Percentiles rank a stretch among this genome's conserved stretches.
Conservation (phyloP, 2,888 invertebrate species). For the Suillia variegata region DNA sequence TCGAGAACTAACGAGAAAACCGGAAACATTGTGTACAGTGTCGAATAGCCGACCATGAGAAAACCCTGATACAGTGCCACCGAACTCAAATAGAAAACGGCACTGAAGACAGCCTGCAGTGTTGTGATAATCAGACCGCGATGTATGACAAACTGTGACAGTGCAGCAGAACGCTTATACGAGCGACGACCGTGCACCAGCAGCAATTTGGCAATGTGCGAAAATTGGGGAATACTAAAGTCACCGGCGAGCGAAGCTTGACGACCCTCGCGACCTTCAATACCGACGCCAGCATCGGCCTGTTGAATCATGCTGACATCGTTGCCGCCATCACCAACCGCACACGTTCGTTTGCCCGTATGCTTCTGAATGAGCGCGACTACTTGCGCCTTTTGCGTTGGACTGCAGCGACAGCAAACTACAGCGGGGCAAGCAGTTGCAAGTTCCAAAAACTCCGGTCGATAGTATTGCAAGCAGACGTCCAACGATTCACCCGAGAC, state of each 20-base stretch:
- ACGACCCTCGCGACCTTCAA: conserved; percentile 87
- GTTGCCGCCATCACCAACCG: conserved; percentile 97
- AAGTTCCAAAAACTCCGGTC: conserved; percentile 73
- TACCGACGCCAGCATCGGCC: conserved; percentile 93
- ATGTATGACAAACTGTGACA: conserved; percentile 98
- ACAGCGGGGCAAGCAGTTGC: conserved; percentile 78
- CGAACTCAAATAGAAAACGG: conserved; percentile 98
- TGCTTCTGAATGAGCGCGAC: conserved; percentile 73
- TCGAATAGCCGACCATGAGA: conserved; percentile 98
- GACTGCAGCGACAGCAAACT: conserved; percentile 89
- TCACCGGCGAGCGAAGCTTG: conserved; percentile 97
- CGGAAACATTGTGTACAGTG: conserved; percentile 97
- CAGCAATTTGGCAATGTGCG: conserved; percentile 79
- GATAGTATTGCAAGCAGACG: conserved; percentile 73
- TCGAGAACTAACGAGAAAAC: conserved; percentile 94
- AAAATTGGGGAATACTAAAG: conserved; percentile 91
- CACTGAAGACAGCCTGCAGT: conserved; percentile 97
- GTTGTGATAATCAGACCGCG: conserved; percentile 97
- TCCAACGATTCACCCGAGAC: conserved; percentile 74
- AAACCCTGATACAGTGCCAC: conserved; percentile 99
- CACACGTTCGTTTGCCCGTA: conserved; percentile 78
- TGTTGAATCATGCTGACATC: conserved; percentile 98
- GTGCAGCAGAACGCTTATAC: conserved; percentile 93
- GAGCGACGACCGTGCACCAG: conserved; percentile 92
- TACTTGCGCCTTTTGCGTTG: conserved; percentile 84